Base-by-base conservation (phyloP, 2,888 invertebrate genomes). In the Orchestes rusci region DNA sequence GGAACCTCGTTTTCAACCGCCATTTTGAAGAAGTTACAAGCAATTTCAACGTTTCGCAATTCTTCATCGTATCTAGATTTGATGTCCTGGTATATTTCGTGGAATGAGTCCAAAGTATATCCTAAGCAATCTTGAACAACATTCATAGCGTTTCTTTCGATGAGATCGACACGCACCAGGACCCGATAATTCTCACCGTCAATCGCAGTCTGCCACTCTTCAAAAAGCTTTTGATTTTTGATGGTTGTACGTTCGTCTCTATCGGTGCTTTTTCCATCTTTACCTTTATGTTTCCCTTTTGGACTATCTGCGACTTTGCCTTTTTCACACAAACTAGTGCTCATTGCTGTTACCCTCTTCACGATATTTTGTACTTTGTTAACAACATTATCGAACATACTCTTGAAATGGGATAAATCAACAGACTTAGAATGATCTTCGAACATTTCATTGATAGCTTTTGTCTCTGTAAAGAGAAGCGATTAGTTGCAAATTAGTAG, bases 141-240 rank as follows among this genome's bases (percentile, higher is more conserved):
- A 15, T 69, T 59, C 47, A 72, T 65, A 17, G 71, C 67, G 62
- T 67, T 63, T 53, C 70, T 56, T 60, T 70, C 68, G 56, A 73
- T 65, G 52, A 73, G 56, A 56, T 73, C 65, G 59, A 75, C 57
- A 34, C 77, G 70, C 33, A 73, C 56, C 33, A 61, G 66, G 2
- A 70, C 68, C 50, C 80, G 67, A 44, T 65, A 69, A 56, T 70
- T 68, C 66, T 81, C 81, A 16, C 75, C 78, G 41, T 70, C 68
- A 3, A 75, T 60, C 7, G 73, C 77, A 60, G 71, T 70, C 29
- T 40, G 23, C 77, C 79, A 80, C 62, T 80, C 79, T 16, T 74
- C 70, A 12, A 76, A 59, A 53, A 75, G 31, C 60, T 60, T 60
- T n/a, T n/a, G n/a, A n/a, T n/a, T n/a, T n/a, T n/a, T n/a, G n/a